Evolutionary conservation across 2,113 vertebrate species (phyloP), one percentile per base, ranked within the genome.

Genomic region (Carassius auratus): DNA sequence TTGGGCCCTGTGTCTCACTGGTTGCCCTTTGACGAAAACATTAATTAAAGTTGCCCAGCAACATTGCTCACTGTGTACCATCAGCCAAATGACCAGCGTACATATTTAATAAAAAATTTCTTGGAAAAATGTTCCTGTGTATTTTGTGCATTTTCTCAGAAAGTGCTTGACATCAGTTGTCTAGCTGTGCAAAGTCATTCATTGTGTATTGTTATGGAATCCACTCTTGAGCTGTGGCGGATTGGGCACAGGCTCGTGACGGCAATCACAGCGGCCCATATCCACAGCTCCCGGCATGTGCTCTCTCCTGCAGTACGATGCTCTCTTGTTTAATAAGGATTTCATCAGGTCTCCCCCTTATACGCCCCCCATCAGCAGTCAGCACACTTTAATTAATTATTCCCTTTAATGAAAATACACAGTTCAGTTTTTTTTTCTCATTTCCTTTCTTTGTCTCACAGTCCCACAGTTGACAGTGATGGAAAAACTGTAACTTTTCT

Each of bases 401-500:
- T 82, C 59, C 14, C 48, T 62, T 13, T 82, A 76, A 86, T 86
- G 45, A 82, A 73, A 83, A 76, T 81, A 68, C 38, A 76, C 38
- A 48, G 14, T 84, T 48, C 26, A 17, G 7, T n/a, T 73, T 74
- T 5, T 81, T 8, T 3, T 15, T 48, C 26, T 64, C 33, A 52
- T 33, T 76, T 33, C 5, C 33, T 19, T 62, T 36, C 8, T 57
- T 57, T 26, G n/a, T 76, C 48, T 23, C 26, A 23, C 50, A 48
- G 26, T 21, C 19, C 30, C 26, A 38, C 50, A 50, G 26, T n/a
- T 59, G 17, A 33, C 33, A 36, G 21, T 57, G 64, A 83, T 73
- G 50, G 15, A 74, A 73, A 57, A 57, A 7, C 17, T 19, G 7
- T 57, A 57, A 57, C 55, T 57, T 57, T 57, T 57, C 55, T 57